These are phyloP conservation scores for Ceratina australensis DNA, from an alignment of 1,140 invertebrate species.

Conservation along the genomic window DNA sequence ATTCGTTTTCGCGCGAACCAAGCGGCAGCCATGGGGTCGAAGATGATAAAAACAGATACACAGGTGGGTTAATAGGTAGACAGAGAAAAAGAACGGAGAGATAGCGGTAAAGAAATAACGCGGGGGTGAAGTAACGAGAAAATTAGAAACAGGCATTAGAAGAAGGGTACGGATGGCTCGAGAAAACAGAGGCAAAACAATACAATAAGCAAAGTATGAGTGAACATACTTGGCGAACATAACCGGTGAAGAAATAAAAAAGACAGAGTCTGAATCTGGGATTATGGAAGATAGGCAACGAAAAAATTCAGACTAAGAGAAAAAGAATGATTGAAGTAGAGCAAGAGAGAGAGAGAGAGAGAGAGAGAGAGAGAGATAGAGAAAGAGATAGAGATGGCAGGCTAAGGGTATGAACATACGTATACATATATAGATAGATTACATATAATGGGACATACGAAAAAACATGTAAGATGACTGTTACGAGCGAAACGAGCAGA, in stretches of 20 bases:
- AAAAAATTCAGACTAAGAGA: not conserved
- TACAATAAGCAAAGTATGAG: slow-evolving; percentile 56
- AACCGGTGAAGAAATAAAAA: slow-evolving; percentile 47
- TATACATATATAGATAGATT: slow-evolving; percentile 63
- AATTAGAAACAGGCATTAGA: slow-evolving; percentile 27
- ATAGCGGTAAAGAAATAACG: slow-evolving; percentile 11
- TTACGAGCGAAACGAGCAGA: slow-evolving; percentile 76
- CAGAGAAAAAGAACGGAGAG: slow-evolving; percentile 13
- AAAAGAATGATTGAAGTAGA: slow-evolving; percentile 20
- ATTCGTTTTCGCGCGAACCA: slow-evolving; percentile 19
- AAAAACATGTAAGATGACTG: slow-evolving; percentile 77
- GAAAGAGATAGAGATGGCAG: slow-evolving; percentile 62
- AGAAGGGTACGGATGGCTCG: not conserved
- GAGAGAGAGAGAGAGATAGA: slow-evolving; percentile 38
- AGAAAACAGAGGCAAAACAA: not conserved
- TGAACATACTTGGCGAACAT: slow-evolving; percentile 54
- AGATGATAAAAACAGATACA: slow-evolving; percentile 52
- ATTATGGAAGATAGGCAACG: slow-evolving; percentile 3
- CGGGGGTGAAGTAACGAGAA: not conserved
- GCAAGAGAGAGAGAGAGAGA: slow-evolving; percentile 5
- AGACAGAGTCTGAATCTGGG: slow-evolving; percentile 40
- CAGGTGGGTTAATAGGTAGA: slow-evolving; percentile 41
- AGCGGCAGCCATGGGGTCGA: slow-evolving; percentile 38
- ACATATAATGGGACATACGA: slow-evolving; percentile 72
- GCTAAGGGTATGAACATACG: slow-evolving; percentile 62